These are phyloP conservation scores for Napeogenes inachia DNA, from an alignment of 2,888 invertebrate genomes.

Conservation along the genomic window DNA sequence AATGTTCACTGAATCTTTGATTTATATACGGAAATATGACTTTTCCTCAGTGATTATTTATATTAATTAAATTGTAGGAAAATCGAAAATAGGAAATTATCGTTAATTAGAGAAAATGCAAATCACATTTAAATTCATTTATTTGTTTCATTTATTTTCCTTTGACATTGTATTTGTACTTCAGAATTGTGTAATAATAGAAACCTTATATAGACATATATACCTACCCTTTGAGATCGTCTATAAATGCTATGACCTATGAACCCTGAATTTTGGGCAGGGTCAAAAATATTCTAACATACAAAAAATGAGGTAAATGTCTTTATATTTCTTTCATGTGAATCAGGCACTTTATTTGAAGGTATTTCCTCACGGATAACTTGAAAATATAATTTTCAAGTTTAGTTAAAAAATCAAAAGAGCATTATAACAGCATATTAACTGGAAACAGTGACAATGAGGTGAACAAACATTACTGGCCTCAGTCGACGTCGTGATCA, in stretches of 20 bases:
- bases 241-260: too few relatives aligned
- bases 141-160: too few relatives aligned
- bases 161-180: too few relatives aligned
- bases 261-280: too few relatives aligned
- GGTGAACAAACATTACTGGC: conserved; percentile 33
- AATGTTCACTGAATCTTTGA: conserved; percentile 46
- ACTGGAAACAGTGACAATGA: conserved; percentile 13
- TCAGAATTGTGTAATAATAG: too few relatives aligned
- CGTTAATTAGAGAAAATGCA: too few relatives aligned
- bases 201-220: too few relatives aligned
- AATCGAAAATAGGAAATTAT: too few relatives aligned
- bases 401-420: not conserved
- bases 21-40: conserved; percentile 35
- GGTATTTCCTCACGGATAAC: conserved; percentile 5
- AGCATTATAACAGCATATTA: not conserved
- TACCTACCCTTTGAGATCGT: too few relatives aligned
- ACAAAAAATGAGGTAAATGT: not conserved
- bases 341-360: not conserved
- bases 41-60: conserved; percentile 39
- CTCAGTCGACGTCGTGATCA: conserved; percentile 49
- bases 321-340: too few relatives aligned
- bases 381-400: not conserved
- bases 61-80: not conserved
- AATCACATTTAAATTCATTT: too few relatives aligned
- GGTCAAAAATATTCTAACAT: too few relatives aligned